Base-by-base conservation (phyloP, 2,888 invertebrate genomes). In the Tineola bisselliella region DNA sequence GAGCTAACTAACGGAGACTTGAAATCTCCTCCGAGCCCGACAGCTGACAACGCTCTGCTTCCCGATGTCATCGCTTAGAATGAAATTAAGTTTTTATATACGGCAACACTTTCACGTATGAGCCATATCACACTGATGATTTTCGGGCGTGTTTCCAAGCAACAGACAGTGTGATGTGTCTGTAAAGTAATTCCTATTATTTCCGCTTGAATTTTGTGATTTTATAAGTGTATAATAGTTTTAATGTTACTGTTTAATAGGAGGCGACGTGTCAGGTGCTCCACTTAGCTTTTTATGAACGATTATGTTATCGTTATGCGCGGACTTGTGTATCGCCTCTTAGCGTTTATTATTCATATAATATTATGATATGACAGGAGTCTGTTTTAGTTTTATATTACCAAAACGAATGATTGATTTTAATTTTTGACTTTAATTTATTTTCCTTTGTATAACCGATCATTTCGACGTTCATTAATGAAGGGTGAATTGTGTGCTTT, bases 201-300 rank as follows among this genome's bases (percentile, higher is more conserved):
- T 86, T 84, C 83, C 80, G 84, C 86, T 86, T 87, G 80, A 82
- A 84, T 84, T 86, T 84, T 84, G 84, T 86, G 84, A 86, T 86
- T 84, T 82, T 81, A 76, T 84, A 84, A 84, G 84, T 84, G 86
- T 86, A 84, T 60, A 63, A 65, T 66, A 65, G 64, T 62, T 62
- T 74, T 78, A 78, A 76, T 71, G 81, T 70, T 78, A 76, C 72
- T 69, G 68, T 70, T 67, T 76, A 74, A 75, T 74, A 84, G 84
- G 82, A 81, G 75, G 61, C 66, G 67, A 56, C 76, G 79, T 71
- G 74, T 70, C 72, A 71, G 63, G 61, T 60, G 56, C 56, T 56
- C 56, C 56, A 12, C 10, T 48, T 48, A 48, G 48, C 48, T 48
- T 48, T 48, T 48, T 48, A 48, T 48, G 48, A n/a, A 38, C 52